phyloP scores from a whole-genome alignment of 2,888 invertebrate genomes.

The Digitonthophagus gazella region DNA sequence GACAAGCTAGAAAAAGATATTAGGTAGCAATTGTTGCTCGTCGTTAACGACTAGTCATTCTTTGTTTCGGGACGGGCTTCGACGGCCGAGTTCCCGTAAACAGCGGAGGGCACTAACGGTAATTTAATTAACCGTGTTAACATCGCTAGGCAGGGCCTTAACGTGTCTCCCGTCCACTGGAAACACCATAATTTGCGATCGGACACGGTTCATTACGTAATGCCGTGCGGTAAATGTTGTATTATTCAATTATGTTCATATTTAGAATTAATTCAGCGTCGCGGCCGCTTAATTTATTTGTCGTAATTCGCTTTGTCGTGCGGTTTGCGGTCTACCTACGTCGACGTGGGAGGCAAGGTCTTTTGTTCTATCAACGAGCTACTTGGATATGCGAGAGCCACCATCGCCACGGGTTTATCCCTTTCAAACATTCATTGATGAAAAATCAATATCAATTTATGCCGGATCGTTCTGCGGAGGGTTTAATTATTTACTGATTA shows the following conservation, averaged over 20 bases:
- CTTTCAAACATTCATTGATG: not conserved
- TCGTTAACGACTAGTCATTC: not conserved
- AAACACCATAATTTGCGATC: not conserved
- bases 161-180: not conserved
- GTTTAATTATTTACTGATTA: not conserved
- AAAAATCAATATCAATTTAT: not conserved
- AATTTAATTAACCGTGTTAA: not conserved
- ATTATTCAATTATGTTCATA: not conserved
- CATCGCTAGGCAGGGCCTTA: not conserved
- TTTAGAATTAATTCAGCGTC: not conserved
- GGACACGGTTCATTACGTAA: not conserved
- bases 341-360: not conserved
- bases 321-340: not conserved
- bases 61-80: not conserved
- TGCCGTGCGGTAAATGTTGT: not conserved
- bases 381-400: not conserved
- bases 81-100: not conserved
- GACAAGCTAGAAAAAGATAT: not conserved
- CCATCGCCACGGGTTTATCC: not conserved
- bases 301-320: not conserved
- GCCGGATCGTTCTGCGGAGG: not conserved
- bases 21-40: not conserved
- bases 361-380: not conserved
- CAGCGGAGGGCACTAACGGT: not conserved
- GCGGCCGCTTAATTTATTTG: not conserved